Conservation (phyloP, 2,113 vertebrate species). For the Chinchilla lanigera region DNA sequence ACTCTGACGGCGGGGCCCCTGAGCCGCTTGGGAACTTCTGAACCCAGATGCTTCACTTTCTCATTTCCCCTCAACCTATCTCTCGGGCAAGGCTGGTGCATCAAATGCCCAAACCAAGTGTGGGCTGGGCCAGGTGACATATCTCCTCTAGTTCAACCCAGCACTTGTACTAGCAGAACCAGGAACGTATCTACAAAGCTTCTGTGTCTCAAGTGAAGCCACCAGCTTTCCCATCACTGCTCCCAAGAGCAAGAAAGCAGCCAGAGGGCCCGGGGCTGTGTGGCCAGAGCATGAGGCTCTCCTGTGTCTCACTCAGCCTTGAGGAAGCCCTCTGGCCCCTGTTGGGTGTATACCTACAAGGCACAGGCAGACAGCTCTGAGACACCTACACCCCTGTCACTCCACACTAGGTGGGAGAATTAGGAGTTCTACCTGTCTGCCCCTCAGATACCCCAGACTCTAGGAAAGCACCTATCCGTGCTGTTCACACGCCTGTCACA, state of each 20-base stretch:
- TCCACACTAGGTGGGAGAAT: neutral
- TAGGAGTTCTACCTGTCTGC: neutral
- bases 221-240: neutral
- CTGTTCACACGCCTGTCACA: neutral
- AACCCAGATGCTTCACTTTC: neutral
- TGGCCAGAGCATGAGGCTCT: neutral
- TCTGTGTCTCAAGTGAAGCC: neutral
- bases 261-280: neutral
- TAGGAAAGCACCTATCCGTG: neutral
- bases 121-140: neutral
- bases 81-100: neutral
- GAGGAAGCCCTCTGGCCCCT: neutral
- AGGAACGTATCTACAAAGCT: neutral
- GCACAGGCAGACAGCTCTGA: neutral
- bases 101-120: neutral
- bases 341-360: fast-evolving
- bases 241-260: neutral
- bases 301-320: fast-evolving
- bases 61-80: neutral
- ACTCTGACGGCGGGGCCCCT: neutral
- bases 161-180: neutral
- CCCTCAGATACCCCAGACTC: neutral
- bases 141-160: neutral
- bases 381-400: too few species aligned
- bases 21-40: neutral